Evolutionary conservation across 1,140 invertebrate species (phyloP).

Genomic region (Helicoverpa zea): DNA sequence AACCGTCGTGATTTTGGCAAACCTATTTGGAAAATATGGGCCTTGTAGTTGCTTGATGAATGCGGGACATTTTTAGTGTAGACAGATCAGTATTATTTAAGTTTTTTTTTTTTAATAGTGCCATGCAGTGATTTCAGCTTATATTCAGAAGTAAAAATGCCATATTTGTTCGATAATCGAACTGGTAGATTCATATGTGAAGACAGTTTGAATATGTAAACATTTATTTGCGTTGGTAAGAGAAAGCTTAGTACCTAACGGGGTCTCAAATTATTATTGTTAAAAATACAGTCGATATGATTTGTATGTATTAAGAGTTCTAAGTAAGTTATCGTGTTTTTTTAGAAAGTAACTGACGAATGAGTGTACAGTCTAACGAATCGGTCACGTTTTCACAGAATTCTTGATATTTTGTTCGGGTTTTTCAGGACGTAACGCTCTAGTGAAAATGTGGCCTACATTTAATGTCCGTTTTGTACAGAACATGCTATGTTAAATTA

Average conservation of each 20-base stretch:
- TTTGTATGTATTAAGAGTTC: conserved; percentile 13
- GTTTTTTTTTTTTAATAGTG: neutral
- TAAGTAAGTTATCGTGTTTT: conserved; percentile 39
- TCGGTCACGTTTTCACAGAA: conserved; percentile 26
- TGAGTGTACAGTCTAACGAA: conserved; percentile 30
- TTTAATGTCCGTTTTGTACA: conserved; percentile 31
- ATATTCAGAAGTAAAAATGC: neutral
- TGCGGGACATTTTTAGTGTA: neutral
- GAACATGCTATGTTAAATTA: conserved; percentile 1
- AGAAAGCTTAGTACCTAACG: conserved; percentile 8
- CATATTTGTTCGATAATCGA: conserved; percentile 11
- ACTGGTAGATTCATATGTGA: neutral
- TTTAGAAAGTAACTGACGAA: conserved; percentile 10
- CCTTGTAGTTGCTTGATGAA: neutral
- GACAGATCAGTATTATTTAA: neutral
- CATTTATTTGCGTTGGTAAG: neutral
- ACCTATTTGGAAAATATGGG: too few relatives aligned
- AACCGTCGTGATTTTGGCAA: too few relatives aligned
- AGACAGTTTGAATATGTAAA: neutral
- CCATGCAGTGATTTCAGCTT: conserved; percentile 3
- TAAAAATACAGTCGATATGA: conserved; percentile 2
- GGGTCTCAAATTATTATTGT: conserved; percentile 24
- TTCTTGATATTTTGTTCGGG: neutral
- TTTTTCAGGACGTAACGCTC: conserved; percentile 11
- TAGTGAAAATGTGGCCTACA: conserved; percentile 33